These are phyloP conservation scores for Acanthurus lineatus DNA, from an alignment of 2,797 vertebrate species.

Conservation along the genomic window DNA sequence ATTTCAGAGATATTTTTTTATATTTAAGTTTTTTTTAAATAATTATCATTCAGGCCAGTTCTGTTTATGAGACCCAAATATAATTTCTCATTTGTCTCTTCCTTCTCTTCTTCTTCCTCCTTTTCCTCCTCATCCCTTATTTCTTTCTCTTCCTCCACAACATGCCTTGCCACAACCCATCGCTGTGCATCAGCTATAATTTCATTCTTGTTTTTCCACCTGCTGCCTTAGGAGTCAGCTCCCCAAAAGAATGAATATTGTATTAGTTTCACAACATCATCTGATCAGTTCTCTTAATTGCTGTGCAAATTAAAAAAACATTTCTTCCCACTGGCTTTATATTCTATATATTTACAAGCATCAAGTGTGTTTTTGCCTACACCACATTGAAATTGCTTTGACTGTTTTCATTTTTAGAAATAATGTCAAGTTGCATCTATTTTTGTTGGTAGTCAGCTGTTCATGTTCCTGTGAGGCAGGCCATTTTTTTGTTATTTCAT, in stretches of 20 bases:
- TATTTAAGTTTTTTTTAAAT: no score
- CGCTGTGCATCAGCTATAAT: no score
- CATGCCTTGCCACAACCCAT: no score
- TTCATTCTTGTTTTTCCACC: conserved; percentile 5
- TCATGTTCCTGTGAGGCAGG: neutral
- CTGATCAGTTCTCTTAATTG: conserved; percentile 39
- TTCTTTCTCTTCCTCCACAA: no score
- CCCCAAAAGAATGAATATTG: conserved; percentile 13
- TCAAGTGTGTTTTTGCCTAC: neutral
- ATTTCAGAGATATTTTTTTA: no score
- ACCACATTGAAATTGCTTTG: neutral
- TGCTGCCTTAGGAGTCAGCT: neutral
- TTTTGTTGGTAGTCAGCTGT: neutral
- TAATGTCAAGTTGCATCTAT: neutral
- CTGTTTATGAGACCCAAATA: no score
- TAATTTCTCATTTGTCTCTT: no score
- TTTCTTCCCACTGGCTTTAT: neutral
- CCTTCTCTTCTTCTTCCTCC: no score
- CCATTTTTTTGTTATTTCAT: neutral
- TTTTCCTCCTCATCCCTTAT: no score
- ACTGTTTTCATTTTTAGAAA: conserved; percentile 21
- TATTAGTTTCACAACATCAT: conserved; percentile 23
- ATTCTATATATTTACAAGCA: neutral
- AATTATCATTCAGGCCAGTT: no score
- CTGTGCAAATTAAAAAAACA: neutral